Percentiles rank a stretch among this genome's conserved stretches.
Evolutionary conservation across 2,113 vertebrate species (phyloP).

Genomic region (Parus major): DNA sequence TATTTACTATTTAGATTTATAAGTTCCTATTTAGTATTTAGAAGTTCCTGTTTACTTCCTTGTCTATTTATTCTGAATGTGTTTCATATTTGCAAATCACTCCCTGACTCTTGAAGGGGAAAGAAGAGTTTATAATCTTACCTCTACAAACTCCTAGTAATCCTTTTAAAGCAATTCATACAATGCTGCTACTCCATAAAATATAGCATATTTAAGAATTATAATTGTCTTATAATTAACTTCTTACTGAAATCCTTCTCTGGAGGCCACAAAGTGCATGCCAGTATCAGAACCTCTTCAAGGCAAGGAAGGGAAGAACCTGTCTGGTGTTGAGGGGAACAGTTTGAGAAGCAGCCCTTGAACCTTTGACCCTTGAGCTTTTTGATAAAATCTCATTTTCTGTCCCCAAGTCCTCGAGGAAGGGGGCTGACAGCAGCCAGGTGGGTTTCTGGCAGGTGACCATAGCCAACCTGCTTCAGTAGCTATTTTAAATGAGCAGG

Average conservation of each 20-base stretch:
- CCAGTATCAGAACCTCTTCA: neutral
- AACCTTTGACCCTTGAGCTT: fast-evolving
- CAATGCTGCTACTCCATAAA: neutral
- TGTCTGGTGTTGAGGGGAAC: fast-evolving
- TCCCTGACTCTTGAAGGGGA: neutral
- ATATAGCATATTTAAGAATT: neutral
- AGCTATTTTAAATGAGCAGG: neutral
- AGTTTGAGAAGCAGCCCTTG: neutral
- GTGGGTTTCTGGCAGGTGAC: neutral
- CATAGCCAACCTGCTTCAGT: fast-evolving
- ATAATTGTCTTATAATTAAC: neutral
- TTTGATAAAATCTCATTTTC: neutral
- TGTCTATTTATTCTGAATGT: neutral
- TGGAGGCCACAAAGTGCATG: neutral
- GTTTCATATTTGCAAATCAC: neutral
- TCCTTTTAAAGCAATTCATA: neutral
- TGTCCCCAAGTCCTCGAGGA: neutral
- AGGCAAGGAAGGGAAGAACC: neutral
- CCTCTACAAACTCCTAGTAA: neutral
- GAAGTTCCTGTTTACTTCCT: neutral
- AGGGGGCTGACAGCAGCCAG: neutral
- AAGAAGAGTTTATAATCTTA: neutral
- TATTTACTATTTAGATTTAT: neutral
- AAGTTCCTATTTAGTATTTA: neutral
- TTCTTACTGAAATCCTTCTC: neutral